Percentiles rank a stretch among this genome's conserved stretches.
Conservation (phyloP, 35 echinoderm and acorn worm species). For the Lytechinus pictus region DNA sequence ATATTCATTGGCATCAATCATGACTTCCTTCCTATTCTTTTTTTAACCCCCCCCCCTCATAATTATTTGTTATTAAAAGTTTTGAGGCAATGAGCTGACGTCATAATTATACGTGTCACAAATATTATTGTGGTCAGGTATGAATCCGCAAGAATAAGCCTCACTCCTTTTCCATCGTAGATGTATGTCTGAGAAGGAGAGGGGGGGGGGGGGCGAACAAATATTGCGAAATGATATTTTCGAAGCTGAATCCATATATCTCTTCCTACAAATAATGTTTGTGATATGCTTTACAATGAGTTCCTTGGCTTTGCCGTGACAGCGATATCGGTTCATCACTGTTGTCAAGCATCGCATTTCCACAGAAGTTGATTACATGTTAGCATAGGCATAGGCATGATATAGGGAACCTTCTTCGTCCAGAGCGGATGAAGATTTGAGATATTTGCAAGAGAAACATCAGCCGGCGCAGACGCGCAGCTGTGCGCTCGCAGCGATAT, state of each 20-base stretch:
- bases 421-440: background rate
- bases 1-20: background rate
- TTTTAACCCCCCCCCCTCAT: background rate
- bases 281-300: background rate
- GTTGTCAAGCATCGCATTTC: background rate
- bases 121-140: background rate
- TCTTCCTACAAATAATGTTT: background rate
- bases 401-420: background rate
- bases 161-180: background rate
- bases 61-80: background rate
- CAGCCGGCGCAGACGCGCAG: conserved; percentile 40
- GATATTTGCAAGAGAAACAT: background rate
- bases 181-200: background rate
- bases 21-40: background rate
- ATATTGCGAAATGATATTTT: background rate
- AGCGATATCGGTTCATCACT: background rate
- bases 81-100: background rate
- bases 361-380: conserved; percentile 11
- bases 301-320: background rate
- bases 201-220: background rate
- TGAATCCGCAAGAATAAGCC: background rate
- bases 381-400: background rate
- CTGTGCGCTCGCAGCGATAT: conserved; percentile 8
- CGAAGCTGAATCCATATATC: conserved; percentile 2
- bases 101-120: background rate